Conservation (phyloP, 1,140 invertebrate species). For the Drosophila pseudoananassae region DNA sequence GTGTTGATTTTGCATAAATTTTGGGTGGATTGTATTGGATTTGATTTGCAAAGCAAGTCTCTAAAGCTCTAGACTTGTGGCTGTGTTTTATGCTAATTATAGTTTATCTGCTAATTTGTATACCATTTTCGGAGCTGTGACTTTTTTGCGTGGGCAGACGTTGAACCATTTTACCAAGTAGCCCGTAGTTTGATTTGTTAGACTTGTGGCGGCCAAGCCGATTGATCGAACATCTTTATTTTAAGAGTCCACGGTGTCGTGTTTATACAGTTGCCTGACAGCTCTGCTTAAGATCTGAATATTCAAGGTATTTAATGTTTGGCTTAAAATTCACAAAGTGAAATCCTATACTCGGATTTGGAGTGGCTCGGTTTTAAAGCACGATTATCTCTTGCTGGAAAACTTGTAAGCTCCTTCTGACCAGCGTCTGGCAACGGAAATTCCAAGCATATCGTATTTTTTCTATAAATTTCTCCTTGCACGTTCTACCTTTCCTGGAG, state of each 20-base stretch:
- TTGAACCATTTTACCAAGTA: slow-evolving; percentile 54
- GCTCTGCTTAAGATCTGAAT: slow-evolving; percentile 6
- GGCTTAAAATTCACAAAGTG: slow-evolving; percentile 7
- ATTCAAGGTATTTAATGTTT: slow-evolving; percentile 2
- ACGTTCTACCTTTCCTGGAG: slow-evolving; percentile 40
- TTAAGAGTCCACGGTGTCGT: slow-evolving; percentile 31
- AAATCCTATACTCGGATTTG: not conserved
- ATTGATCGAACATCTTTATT: slow-evolving; percentile 31
- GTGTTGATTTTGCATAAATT: slow-evolving; percentile 79
- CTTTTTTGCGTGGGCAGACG: slow-evolving; percentile 34
- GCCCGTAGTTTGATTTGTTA: slow-evolving; percentile 50
- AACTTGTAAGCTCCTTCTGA: slow-evolving; percentile 1
- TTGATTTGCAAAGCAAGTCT: slow-evolving; percentile 59
- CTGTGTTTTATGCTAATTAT: slow-evolving; percentile 41
- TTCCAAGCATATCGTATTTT: slow-evolving; percentile 23
- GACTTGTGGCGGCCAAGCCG: slow-evolving; percentile 10
- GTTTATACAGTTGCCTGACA: slow-evolving; percentile 24
- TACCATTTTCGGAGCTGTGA: slow-evolving; percentile 31
- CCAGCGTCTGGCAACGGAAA: slow-evolving; percentile 15
- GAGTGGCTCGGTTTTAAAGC: not conserved
- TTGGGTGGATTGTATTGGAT: slow-evolving; percentile 34
- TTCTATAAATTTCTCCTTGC: slow-evolving; percentile 20
- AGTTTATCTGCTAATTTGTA: slow-evolving; percentile 42
- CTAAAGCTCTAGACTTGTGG: slow-evolving; percentile 4
- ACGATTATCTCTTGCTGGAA: slow-evolving; percentile 15